A percentile compares a stretch with the other conserved stretches of the same genome.
phyloP scores from a whole-genome alignment of 1,140 invertebrate species.

The Polypedilum vanderplanki region DNA sequence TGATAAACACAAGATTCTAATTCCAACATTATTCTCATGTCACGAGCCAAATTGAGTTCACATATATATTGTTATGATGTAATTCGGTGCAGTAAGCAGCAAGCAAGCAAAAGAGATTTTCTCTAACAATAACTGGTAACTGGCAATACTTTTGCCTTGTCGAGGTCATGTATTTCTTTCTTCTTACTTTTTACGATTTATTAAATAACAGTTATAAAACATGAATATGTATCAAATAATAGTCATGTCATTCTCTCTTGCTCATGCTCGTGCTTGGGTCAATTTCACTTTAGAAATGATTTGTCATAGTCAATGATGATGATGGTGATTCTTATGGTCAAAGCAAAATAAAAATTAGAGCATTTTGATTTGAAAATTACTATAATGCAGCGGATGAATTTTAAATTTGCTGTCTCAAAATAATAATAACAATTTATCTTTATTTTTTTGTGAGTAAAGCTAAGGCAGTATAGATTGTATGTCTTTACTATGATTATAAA shows the following conservation, averaged over 20 bases:
- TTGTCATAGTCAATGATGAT: slow-evolving; percentile 11
- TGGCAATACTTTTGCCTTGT: not conserved
- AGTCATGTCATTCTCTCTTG: not conserved
- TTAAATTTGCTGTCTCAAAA: too few relatives aligned
- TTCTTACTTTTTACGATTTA: not conserved
- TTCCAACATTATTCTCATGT: not conserved
- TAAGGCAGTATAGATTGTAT: too few relatives aligned
- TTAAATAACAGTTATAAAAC: slow-evolving; percentile 15
- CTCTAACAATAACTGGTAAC: not conserved
- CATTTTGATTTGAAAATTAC: not conserved
- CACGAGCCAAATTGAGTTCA: not conserved
- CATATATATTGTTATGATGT: too few relatives aligned
- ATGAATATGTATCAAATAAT: not conserved
- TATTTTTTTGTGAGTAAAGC: too few relatives aligned
- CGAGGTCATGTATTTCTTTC: not conserved
- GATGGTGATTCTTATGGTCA: not conserved
- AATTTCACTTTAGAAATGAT: not conserved
- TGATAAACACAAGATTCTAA: not conserved
- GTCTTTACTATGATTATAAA: too few relatives aligned
- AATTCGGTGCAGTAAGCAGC: too few relatives aligned
- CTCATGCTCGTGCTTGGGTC: not conserved
- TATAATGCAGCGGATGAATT: too few relatives aligned
- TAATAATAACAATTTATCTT: too few relatives aligned
- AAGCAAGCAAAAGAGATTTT: too few relatives aligned
- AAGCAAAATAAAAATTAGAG: not conserved